Evolutionary conservation across 2,888 invertebrate species (phyloP).

Genomic region (Pristionchus mayeri): DNA sequence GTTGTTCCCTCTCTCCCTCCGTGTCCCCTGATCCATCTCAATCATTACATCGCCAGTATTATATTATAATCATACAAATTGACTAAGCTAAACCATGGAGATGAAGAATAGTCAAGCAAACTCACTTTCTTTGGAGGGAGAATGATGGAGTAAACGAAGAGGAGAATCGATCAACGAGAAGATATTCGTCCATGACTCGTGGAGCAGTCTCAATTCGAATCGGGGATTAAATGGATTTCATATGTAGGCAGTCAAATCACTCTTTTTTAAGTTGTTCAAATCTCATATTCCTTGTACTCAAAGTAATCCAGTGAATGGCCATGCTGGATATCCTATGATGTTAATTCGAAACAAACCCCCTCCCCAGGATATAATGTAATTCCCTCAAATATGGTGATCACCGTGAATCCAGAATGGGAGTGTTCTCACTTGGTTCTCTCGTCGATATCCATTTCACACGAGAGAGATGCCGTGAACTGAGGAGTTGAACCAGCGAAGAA

Average conservation of each 20-base stretch:
- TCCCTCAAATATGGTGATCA: neutral
- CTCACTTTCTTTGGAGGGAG: conserved; percentile 56
- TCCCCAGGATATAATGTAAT: no score
- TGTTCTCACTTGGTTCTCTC: conserved; percentile 30
- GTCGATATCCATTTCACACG: conserved; percentile 37
- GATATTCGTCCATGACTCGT: conserved; percentile 56
- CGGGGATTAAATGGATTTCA: no score
- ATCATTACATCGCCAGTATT: no score
- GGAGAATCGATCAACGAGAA: conserved; percentile 61
- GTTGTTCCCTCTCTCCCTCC: conserved; percentile 47
- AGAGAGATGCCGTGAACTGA: neutral
- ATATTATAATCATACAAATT: no score
- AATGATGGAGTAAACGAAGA: conserved; percentile 58
- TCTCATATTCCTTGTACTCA: no score
- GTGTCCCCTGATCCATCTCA: neutral
- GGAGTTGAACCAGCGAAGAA: neutral
- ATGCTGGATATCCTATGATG: no score
- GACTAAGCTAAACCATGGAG: no score
- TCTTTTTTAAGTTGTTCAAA: no score
- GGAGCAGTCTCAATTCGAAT: conserved; percentile 14
- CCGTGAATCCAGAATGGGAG: neutral
- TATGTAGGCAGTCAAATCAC: no score
- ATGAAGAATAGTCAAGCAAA: no score
- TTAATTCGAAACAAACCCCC: no score
- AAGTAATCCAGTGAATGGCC: no score